A percentile compares a stretch with the other conserved stretches of the same genome.
Evolutionary conservation across 2,113 vertebrate genomes (phyloP).

Genomic region (Bubo bubo): DNA sequence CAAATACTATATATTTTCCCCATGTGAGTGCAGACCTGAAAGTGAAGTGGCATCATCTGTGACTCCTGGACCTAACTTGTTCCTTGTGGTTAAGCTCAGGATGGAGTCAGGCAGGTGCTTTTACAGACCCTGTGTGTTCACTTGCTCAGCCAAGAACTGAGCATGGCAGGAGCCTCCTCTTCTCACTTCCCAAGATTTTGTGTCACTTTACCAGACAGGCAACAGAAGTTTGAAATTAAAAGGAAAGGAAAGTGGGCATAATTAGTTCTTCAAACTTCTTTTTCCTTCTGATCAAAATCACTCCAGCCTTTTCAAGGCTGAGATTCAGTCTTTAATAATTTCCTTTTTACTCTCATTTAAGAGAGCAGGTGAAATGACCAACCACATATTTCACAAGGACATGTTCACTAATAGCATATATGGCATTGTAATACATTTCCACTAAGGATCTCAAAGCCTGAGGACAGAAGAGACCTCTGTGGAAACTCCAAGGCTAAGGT

Average conservation of each 20-base stretch:
- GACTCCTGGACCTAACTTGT: not conserved
- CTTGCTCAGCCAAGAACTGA: not conserved
- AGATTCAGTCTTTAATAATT: not conserved
- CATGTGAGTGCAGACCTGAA: fast-evolving
- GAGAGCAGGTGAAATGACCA: not conserved
- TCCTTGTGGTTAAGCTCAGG: not conserved
- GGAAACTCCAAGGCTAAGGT: not conserved
- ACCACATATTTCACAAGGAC: not conserved
- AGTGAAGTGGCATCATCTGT: not conserved
- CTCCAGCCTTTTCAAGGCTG: not conserved
- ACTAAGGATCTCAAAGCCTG: not conserved
- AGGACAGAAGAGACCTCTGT: not conserved
- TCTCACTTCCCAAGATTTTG: not conserved
- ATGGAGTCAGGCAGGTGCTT: not conserved
- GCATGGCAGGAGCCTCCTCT: not conserved
- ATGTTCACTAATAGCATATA: not conserved
- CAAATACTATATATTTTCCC: not conserved
- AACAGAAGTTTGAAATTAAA: not conserved
- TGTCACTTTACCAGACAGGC: not conserved
- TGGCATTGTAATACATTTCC: not conserved
- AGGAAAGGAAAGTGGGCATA: not conserved
- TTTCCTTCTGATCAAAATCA: not conserved
- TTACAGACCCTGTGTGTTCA: not conserved
- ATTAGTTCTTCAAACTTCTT: not conserved
- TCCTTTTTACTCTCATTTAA: not conserved